These are phyloP conservation scores for Drosophila lowei DNA, from an alignment of 1,140 invertebrate genomes.

Conservation along the genomic window DNA sequence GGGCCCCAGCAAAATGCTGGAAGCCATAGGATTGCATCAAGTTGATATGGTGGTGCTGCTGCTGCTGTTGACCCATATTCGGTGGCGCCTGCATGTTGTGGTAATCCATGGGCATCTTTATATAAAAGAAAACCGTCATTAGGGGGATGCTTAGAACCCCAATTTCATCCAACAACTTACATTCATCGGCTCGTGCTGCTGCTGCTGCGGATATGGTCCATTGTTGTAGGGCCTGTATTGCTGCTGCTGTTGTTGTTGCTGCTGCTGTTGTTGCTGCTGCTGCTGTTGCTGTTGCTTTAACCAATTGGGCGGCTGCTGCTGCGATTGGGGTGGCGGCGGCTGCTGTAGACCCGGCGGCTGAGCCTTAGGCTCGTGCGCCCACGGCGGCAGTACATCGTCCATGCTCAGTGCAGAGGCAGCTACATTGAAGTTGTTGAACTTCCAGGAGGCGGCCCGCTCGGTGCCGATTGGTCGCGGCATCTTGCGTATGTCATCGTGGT, in stretches of 20 bases:
- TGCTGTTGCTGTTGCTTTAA: slow-evolving; percentile 62
- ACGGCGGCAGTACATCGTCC: slow-evolving; percentile 58
- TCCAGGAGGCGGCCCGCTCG: slow-evolving; percentile 88
- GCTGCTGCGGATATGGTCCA: slow-evolving; percentile 69
- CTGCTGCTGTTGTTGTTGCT: slow-evolving; percentile 46
- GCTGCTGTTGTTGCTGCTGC: slow-evolving; percentile 61
- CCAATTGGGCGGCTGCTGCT: slow-evolving; percentile 65
- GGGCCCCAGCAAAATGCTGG: slow-evolving; percentile 72
- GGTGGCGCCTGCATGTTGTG: slow-evolving; percentile 71
- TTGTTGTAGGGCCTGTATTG: slow-evolving; percentile 70
- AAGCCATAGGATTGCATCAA: slow-evolving; percentile 75
- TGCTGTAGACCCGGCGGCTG: slow-evolving; percentile 65
- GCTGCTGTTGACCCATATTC: slow-evolving; percentile 59
- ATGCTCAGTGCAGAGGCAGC: slow-evolving; percentile 45
- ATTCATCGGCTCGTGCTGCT: slow-evolving; percentile 77
- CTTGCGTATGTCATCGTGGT: slow-evolving; percentile 87
- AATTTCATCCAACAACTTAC: slow-evolving; percentile 40
- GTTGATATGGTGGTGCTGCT: slow-evolving; percentile 63
- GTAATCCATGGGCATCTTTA: slow-evolving; percentile 76
- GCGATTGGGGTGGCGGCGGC: slow-evolving; percentile 54
- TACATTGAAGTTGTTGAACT: slow-evolving; percentile 81
- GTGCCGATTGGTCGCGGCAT: slow-evolving; percentile 90
- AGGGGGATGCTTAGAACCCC: background rate
- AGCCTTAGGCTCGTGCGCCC: slow-evolving; percentile 61
- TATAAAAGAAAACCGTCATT: slow-evolving; percentile 5